Evolutionary conservation across 35 echinoderm and acorn worm species (phyloP), one percentile per base, ranked within the genome.

Genomic region (Amphiura filiformis): DNA sequence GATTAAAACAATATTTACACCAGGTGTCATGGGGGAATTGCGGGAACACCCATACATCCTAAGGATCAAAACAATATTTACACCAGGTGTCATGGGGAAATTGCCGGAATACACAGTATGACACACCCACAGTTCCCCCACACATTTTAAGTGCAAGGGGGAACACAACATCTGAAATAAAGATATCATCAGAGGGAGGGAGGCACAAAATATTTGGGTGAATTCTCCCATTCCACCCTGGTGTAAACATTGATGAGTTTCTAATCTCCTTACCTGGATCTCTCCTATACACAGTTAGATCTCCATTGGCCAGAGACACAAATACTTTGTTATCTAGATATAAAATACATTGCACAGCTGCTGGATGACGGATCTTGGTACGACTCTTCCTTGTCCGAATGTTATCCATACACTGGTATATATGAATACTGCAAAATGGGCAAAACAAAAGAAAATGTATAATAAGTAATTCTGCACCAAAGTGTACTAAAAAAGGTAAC

Each of bases 241-340:
- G 9, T 15, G 28, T 70, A 70, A 70, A 70, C 61, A 26, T 70
- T n/a, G 44, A 52, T 7, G 20, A 18, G 1, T 18, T 18, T 70
- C 17, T 3, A 9, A 17, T 26, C 0, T 76, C 35, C 84, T 34
- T 86, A 99, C 96, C 96, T 90, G 87, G 75, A 20, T 99, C 92
- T 85, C 96, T 92, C 56, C 91, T 92, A 81, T 99, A 99, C 31
- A 98, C 93, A 44, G 93, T 94, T 17, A 99, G 90, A 39, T 99
- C 96, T 18, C 96, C 96, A 85, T 99, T 99, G 39, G 96, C 93
- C 40, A 99, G 77, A 75, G 96, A 94, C 35, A 94, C 90, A 91
- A 99, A 99, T 13, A 99, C 96, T 84, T 92, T 99, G 78, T 99
- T 99, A 56, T 99, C 96, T 35, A 94, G 75, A 84, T 99, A 95